phyloP scores from a whole-genome alignment of 2,113 vertebrate genomes.

The Holacanthus passer region DNA sequence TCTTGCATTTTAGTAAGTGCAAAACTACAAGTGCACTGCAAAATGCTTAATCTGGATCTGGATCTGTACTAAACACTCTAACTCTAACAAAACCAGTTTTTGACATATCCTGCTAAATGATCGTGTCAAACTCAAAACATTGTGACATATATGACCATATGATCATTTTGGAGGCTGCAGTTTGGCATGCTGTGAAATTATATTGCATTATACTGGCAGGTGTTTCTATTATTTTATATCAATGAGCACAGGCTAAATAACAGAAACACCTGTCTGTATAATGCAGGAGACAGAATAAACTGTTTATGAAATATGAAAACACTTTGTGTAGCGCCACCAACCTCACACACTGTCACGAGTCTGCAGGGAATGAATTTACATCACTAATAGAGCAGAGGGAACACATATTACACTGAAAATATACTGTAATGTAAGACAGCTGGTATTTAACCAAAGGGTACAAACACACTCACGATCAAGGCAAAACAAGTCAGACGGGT shows the following conservation, averaged over 20 bases:
- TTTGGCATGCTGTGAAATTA: neutral
- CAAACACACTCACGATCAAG: neutral
- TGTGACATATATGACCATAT: neutral
- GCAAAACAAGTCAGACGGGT: constrained; percentile 73
- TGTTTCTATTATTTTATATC: neutral
- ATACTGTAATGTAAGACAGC: constrained; percentile 2
- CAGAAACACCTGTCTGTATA: neutral
- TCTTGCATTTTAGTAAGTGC: neutral
- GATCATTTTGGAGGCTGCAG: neutral
- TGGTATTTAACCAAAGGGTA: constrained; percentile 10
- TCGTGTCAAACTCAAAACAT: neutral
- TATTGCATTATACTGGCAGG: neutral
- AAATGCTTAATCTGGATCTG: neutral
- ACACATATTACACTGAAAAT: neutral
- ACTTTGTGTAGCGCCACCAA: too few relatives aligned
- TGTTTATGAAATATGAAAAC: neutral
- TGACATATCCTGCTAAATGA: neutral
- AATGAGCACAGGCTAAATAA: neutral
- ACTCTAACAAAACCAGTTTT: too few relatives aligned
- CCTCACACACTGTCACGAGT: too few relatives aligned
- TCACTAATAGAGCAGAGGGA: neutral
- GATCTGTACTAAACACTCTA: neutral
- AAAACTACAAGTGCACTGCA: neutral
- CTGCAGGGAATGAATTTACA: neutral
- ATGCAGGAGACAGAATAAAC: neutral